Evolutionary conservation across 2,797 vertebrate species (phyloP).

Genomic region (Anguilla obscura): DNA sequence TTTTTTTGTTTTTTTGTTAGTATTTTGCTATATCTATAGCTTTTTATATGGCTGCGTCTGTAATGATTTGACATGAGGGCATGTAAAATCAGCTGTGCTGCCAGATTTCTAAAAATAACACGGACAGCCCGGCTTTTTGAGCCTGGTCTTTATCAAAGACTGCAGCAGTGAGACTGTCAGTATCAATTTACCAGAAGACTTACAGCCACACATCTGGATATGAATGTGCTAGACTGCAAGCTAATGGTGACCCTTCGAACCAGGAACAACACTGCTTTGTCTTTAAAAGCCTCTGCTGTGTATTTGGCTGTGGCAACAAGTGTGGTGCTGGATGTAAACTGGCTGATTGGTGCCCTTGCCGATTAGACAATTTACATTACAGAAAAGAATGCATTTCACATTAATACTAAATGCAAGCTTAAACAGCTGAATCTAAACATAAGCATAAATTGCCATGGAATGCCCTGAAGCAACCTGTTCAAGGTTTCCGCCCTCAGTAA

Average conservation of each 20-base stretch:
- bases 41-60: not conserved
- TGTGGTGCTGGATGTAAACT: not conserved
- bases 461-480: not conserved
- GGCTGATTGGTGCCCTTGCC: not conserved
- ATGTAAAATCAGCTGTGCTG: not conserved
- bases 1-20: not conserved
- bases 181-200: not conserved
- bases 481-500: not conserved
- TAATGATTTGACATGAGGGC: not conserved
- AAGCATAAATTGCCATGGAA: not conserved
- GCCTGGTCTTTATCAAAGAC: not conserved
- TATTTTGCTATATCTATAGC: not conserved
- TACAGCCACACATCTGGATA: not conserved
- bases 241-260: not conserved
- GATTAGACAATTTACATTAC: not conserved
- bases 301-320: not conserved
- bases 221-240: not conserved
- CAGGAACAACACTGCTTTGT: not conserved
- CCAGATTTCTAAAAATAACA: not conserved
- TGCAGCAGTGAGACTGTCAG: not conserved
- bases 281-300: not conserved
- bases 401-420: not conserved
- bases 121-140: not conserved
- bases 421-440: not conserved
- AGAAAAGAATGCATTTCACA: not conserved